These are phyloP conservation scores for Neria commutata DNA, from an alignment of 2,888 invertebrate genomes.

Conservation along the genomic window DNA sequence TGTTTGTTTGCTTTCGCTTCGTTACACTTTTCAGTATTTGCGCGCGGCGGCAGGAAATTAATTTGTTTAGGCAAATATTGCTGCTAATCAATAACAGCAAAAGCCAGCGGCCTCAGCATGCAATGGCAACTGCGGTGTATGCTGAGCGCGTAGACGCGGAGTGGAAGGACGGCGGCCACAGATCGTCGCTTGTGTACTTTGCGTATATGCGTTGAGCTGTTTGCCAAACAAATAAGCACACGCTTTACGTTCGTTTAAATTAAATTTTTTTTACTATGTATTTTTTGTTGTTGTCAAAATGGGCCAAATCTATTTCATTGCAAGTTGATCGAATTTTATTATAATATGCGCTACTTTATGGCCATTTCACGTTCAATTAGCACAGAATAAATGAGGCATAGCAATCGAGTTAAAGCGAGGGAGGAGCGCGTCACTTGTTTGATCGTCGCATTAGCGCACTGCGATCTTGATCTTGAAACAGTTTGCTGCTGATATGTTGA, in stretches of 20 bases:
- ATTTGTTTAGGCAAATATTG: constrained; percentile 15
- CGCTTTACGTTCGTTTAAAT: neutral
- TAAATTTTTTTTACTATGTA: constrained; percentile 16
- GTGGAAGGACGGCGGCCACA: no score
- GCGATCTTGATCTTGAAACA: constrained; percentile 22
- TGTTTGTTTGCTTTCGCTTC: constrained; percentile 10
- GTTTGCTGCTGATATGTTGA: neutral
- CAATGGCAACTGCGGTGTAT: no score
- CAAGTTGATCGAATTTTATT: neutral
- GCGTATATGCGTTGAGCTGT: constrained; percentile 6
- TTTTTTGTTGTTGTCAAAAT: constrained; percentile 18
- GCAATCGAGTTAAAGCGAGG: constrained; percentile 30
- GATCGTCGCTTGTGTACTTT: constrained; percentile 25
- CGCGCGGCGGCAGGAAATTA: no score
- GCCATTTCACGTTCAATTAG: constrained; percentile 60
- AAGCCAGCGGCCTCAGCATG: neutral
- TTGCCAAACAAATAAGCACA: neutral
- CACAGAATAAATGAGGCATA: constrained; percentile 50
- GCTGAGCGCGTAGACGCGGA: neutral
- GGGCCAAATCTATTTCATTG: neutral
- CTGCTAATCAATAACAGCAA: neutral
- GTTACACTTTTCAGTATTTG: constrained; percentile 4
- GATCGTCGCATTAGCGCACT: constrained; percentile 15
- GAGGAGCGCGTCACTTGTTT: neutral
- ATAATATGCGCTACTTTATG: constrained; percentile 30